Base-by-base conservation (phyloP, 35 echinoderm and acorn worm species). In the Eucidaris tribuloides region DNA sequence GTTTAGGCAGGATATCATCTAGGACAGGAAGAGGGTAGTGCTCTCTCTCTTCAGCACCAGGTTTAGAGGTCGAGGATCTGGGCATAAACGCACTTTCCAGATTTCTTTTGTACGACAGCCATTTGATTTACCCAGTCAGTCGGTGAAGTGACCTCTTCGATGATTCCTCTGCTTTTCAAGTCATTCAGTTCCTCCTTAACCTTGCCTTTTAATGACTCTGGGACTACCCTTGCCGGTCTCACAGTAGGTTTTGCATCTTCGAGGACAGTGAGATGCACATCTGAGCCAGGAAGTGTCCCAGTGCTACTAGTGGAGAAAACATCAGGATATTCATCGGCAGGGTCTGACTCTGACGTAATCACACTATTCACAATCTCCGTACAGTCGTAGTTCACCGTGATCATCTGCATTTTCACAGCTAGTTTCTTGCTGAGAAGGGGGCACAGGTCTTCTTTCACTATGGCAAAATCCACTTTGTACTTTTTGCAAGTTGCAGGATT, bases 31-130 rank as follows among this genome's bases (percentile, higher is more conserved):
- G 19, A 11, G 66, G 31, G n/a, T 72, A 72, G 34, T 72, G 66
- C 19, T 52, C 48, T 65, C 59, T 71, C 77, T 55, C 29, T 87
- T 81, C 0, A 81, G 83, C 41, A 9, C 43, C 24, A n/a, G 32
- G 50, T 86, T 81, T 4, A 92, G 64, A 30, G 86, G 2, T 74
- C 83, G 55, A 28, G 83, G 90, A 40, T 87, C 90, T 20, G 87
- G 80, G 33, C 77, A 92, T 5, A 92, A 24, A 43, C 90, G 41
- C 41, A 92, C 34, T 72, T 62, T 13, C 79, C 90, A 81, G 28
- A 84, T 43, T 66, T 27, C 46, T 93, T 93, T 32, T 56, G 34
- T 1, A 72, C 71, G 5, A 34, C 66, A 0, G 79, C 65, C 32
- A 93, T 46, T 4, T 62, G 32, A 42, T 34, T 86, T 7, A 79